Evolutionary conservation across 2,113 vertebrate genomes (phyloP).

Genomic region (Arenaria interpres): DNA sequence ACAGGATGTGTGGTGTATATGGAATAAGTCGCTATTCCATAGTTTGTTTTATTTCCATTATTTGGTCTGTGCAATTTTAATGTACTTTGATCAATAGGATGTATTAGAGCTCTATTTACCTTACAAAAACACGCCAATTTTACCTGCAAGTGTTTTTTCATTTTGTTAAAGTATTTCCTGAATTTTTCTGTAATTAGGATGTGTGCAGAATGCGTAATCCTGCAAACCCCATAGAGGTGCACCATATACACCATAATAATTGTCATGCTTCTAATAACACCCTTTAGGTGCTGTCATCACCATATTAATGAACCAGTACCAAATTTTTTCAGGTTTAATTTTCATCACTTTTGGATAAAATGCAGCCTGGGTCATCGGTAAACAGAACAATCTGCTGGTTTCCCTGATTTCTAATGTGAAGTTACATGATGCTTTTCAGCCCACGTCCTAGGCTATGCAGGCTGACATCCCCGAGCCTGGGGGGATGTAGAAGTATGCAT

Average conservation of each 20-base stretch:
- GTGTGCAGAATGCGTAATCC: background rate
- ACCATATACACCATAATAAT: background rate
- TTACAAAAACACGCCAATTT: background rate
- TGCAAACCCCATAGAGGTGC: background rate
- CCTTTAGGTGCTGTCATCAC: background rate
- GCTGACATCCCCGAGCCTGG: background rate
- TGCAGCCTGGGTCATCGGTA: background rate
- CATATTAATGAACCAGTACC: background rate
- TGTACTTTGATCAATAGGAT: background rate
- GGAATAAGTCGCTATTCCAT: background rate
- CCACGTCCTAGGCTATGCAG: background rate
- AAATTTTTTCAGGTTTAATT: background rate
- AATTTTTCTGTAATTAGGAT: background rate
- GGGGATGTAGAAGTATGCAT: background rate
- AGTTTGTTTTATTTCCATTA: background rate
- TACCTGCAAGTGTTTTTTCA: background rate
- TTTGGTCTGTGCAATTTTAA: background rate
- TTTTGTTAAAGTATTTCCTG: background rate
- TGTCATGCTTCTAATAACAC: background rate
- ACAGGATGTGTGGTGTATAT: background rate
- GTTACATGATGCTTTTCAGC: background rate
- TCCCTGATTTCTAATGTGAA: background rate
- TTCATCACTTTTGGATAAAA: background rate
- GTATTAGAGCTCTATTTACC: background rate
- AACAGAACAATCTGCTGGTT: background rate